A percentile compares a stretch with the other conserved stretches of the same genome.
phyloP scores from a whole-genome alignment of 2,888 invertebrate genomes.

The Tachina grossa region DNA sequence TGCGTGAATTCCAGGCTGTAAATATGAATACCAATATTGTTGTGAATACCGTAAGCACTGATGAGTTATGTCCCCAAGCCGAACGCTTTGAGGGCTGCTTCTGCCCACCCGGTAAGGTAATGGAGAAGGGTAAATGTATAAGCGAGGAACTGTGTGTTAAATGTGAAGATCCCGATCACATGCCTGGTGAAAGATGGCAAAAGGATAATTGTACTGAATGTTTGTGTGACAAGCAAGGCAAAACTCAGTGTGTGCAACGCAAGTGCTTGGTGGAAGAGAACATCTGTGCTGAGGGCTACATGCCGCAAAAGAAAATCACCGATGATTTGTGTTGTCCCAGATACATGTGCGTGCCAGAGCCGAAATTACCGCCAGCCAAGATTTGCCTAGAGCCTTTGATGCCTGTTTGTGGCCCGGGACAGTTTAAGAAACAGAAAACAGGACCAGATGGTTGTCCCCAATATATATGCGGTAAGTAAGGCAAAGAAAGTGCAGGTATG shows the following conservation, averaged over 20 bases:
- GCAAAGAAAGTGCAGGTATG: background rate
- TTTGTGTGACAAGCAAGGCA: slow-evolving; percentile 85
- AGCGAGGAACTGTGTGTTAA: slow-evolving; percentile 86
- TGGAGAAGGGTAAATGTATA: slow-evolving; percentile 89
- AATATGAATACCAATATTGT: slow-evolving; percentile 77
- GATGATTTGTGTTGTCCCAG: slow-evolving; percentile 87
- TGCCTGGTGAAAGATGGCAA: slow-evolving; percentile 86
- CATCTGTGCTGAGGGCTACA: slow-evolving; percentile 86
- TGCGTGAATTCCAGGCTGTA: slow-evolving; percentile 78
- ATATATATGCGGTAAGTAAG: slow-evolving; percentile 87
- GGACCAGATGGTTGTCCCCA: slow-evolving; percentile 87
- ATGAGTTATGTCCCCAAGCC: slow-evolving; percentile 83
- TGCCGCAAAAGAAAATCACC: slow-evolving; percentile 84
- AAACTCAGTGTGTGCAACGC: slow-evolving; percentile 86
- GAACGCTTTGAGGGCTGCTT: slow-evolving; percentile 90
- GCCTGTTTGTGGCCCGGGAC: slow-evolving; percentile 88
- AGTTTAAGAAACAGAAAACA: slow-evolving; percentile 87
- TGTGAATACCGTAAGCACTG: slow-evolving; percentile 75
- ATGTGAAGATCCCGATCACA: slow-evolving; percentile 89
- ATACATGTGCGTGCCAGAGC: slow-evolving; percentile 86
- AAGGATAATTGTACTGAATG: slow-evolving; percentile 90
- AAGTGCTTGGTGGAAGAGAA: slow-evolving; percentile 85
- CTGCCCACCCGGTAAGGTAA: slow-evolving; percentile 90
- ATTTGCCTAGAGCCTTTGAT: slow-evolving; percentile 87
- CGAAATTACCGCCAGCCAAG: slow-evolving; percentile 82